phyloP scores from a whole-genome alignment of 2,888 invertebrate genomes.

The Alloplasta piceator region DNA sequence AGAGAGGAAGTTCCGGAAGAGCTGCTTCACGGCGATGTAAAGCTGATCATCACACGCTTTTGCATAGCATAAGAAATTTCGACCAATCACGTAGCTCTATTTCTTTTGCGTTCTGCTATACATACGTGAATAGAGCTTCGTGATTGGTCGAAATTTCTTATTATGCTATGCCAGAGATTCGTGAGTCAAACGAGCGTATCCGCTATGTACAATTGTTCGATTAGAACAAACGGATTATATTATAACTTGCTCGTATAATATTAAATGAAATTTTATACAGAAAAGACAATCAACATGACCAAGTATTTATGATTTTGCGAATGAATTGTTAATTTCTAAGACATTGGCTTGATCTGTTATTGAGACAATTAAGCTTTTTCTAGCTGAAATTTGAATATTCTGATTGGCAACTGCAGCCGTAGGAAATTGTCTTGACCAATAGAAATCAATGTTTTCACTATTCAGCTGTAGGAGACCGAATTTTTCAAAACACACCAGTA shows the following conservation, averaged over 20 bases:
- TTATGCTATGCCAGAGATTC: too few species aligned
- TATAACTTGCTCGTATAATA: not conserved
- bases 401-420: constrained; percentile 2
- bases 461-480: not conserved
- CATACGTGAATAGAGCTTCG: too few species aligned
- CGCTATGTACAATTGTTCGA: not conserved
- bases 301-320: not conserved
- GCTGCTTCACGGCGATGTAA: constrained; percentile 22
- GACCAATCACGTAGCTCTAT: too few species aligned
- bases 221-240: not conserved
- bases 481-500: constrained; percentile 36
- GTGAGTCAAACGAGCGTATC: constrained; percentile 25
- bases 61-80: too few species aligned
- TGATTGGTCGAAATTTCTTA: too few species aligned
- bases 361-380: not conserved
- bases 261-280: not conserved
- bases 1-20: constrained; percentile 57
- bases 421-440: constrained; percentile 7
- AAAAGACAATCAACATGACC: not conserved
- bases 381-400: not conserved
- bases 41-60: too few species aligned
- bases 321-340: not conserved
- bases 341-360: constrained; percentile 18
- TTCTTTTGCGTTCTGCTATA: too few species aligned
- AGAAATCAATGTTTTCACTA: constrained; percentile 25